Base-by-base conservation (phyloP, 2,797 vertebrate genomes). In the Taenioides sp. region DNA sequence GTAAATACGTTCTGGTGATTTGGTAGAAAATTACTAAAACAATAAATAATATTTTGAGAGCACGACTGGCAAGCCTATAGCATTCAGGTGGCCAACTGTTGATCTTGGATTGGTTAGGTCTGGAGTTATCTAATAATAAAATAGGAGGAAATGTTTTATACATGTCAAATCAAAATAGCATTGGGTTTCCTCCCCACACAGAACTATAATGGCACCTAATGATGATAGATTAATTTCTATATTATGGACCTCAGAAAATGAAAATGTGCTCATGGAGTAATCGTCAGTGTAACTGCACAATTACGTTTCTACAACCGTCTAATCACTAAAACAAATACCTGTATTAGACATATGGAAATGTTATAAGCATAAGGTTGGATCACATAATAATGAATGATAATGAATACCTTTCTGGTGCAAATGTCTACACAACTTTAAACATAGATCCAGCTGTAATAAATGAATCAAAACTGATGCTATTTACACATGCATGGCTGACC, bases 401-500 rank as follows among this genome's bases (percentile, higher is more conserved):
- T 27, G 55, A 25, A n/a, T n/a, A 9, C 18, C 18, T 22, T 7
- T 12, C 54, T 57, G 57, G 25, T 18, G 57, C 57, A 59, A 22
- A 20, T 23, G 10, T 23, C 17, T 34, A 34, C 14, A 63, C 3
- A 40, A n/a, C 31, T 63, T n/a, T 63, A 40, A 40, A n/a, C 10
- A 37, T 10, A 34, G 5, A 62, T 37, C 17, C 20, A 28, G 27
- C 27, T 28, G 20, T 31, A 9, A n/a, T 23, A n/a, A 12, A 25
- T 47, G 16, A 47, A 47, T 17, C 2, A 0, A 67, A 67, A 67
- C 28, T 49, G n/a, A 47, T 23, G 14, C 43, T 55, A 14, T 18
- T 58, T 25, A 23, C 67, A 23, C 54, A 68, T 68, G 52, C 34
- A 72, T 10, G 22, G 10, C 16, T 73, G 25, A 85, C 90, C 72